Percentiles rank a stretch among this genome's conserved stretches.
Evolutionary conservation across 2,888 invertebrate species (phyloP).

Genomic region (Polyommatus icarus): DNA sequence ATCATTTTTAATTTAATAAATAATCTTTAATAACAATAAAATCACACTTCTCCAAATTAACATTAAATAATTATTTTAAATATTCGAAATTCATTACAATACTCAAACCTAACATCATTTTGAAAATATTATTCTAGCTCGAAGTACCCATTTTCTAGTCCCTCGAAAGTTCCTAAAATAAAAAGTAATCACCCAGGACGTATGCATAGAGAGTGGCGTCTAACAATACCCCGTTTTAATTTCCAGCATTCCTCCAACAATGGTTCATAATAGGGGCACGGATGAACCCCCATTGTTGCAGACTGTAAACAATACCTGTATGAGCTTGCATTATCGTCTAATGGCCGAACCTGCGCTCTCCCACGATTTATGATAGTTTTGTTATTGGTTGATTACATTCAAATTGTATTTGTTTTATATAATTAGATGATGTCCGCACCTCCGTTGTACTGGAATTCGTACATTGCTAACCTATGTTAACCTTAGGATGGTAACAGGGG

Average conservation of each 20-base stretch:
- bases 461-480: too few species aligned
- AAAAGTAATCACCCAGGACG: conserved; percentile 29
- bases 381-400: not conserved
- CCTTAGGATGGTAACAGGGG: too few species aligned
- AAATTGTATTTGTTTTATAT: not conserved
- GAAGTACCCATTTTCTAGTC: not conserved
- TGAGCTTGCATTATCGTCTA: conserved; percentile 79
- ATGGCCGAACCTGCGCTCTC: conserved; percentile 67
- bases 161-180: conserved; percentile 10
- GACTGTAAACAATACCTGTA: conserved; percentile 71
- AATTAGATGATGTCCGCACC: too few species aligned
- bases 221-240: conserved; percentile 78
- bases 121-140: not conserved
- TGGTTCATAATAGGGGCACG: conserved; percentile 71
- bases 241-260: conserved; percentile 71
- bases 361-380: conserved; percentile 50
- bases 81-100: too few species aligned
- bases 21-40: too few species aligned
- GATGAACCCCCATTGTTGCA: conserved; percentile 69
- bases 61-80: too few species aligned
- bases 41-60: too few species aligned
- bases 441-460: too few species aligned
- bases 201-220: conserved; percentile 40
- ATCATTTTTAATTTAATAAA: too few species aligned
- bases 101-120: not conserved